Percentiles rank a stretch among this genome's conserved stretches.
Conservation (phyloP, 2,797 vertebrate species). For the Lepilemur septentrionalis region DNA sequence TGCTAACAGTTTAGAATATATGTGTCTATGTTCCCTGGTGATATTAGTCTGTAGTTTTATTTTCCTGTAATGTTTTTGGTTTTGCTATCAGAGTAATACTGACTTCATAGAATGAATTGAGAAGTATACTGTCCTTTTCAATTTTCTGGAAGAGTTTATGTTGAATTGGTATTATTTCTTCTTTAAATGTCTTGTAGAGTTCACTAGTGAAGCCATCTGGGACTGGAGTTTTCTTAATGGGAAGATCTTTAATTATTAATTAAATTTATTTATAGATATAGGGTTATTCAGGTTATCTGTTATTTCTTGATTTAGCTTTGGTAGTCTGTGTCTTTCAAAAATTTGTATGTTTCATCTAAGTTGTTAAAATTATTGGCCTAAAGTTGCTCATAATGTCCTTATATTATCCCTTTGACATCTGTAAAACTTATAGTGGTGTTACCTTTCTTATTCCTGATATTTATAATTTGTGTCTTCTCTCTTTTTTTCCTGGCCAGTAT, state of each 20-base stretch:
- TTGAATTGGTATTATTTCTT: background rate
- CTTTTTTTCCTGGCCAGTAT: background rate
- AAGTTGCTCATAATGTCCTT: background rate
- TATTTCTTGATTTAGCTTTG: slow-evolving; percentile 4
- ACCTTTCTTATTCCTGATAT: background rate
- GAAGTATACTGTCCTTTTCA: background rate
- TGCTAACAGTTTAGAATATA: background rate
- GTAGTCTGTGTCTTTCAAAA: background rate
- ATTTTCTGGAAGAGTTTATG: background rate
- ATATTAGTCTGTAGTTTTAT: background rate
- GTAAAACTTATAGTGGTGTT: background rate
- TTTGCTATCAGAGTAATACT: background rate
- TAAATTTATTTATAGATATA: background rate
- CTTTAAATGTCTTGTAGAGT: background rate
- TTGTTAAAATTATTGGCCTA: background rate
- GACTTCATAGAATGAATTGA: background rate
- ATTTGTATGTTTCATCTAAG: background rate
- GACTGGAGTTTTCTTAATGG: background rate
- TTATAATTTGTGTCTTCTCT: background rate
- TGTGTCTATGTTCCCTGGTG: background rate
- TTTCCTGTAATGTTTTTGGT: background rate
- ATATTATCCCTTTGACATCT: background rate
- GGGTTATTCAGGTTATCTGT: background rate
- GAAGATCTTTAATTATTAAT: background rate
- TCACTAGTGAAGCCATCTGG: background rate